These are phyloP conservation scores for Drosophila quadrilineata DNA, from an alignment of 1,140 invertebrate genomes.

Conservation along the genomic window DNA sequence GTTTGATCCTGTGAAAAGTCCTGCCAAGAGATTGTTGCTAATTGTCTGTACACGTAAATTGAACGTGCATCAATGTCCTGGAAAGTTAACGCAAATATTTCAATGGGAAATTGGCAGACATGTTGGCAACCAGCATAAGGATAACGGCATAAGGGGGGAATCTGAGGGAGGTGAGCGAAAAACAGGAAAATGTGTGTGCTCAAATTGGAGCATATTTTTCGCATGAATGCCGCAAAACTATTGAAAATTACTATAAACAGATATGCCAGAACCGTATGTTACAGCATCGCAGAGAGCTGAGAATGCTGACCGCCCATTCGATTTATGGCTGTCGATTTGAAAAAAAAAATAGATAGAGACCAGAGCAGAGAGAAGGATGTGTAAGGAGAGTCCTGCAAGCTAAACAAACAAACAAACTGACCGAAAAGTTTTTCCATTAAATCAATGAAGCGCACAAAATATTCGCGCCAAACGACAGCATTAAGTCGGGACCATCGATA, in stretches of 20 bases:
- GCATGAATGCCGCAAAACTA: conserved; percentile 67
- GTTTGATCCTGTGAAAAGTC: too few species aligned
- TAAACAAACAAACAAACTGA: conserved; percentile 39
- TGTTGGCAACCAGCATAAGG: too few species aligned
- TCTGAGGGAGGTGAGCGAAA: too few species aligned
- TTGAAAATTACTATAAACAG: conserved; percentile 76
- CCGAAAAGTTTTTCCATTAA: conserved; percentile 75
- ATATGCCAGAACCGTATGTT: conserved; percentile 31
- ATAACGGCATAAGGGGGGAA: too few species aligned
- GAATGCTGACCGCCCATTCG: conserved; percentile 45
- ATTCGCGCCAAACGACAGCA: conserved; percentile 66
- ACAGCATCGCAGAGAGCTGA: conserved; percentile 16
- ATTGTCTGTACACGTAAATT: too few species aligned
- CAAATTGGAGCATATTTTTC: conserved; percentile 60
- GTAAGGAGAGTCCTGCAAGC: too few species aligned
- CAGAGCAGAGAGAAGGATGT: conserved; percentile 9
- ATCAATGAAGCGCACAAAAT: conserved; percentile 75
- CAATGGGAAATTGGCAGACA: too few species aligned
- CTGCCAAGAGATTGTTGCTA: too few species aligned
- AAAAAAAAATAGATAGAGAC: not conserved
- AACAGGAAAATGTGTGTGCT: not conserved
- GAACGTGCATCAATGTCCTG: too few species aligned
- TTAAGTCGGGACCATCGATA: conserved; percentile 30
- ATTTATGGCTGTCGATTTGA: conserved; percentile 65
- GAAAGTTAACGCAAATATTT: too few species aligned